Evolutionary conservation across 2,113 vertebrate genomes (phyloP).

Genomic region (Struthio camelus): DNA sequence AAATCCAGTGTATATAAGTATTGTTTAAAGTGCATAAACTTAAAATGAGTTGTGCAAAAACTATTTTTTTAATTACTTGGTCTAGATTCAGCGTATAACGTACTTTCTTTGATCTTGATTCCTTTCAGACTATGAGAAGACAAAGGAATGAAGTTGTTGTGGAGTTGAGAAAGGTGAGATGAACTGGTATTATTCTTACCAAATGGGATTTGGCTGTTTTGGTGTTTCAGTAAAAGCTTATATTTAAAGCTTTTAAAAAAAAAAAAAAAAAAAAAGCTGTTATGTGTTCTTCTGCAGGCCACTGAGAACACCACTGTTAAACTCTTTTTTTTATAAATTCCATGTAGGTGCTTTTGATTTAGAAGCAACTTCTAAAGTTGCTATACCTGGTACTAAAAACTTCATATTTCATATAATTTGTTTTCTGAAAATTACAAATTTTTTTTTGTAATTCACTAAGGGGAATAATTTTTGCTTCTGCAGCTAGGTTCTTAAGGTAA

Average conservation of each 20-base stretch:
- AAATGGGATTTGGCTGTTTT: not conserved
- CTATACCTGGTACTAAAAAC: not conserved
- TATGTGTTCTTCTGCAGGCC: not conserved
- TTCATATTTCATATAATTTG: not conserved
- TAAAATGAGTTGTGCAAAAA: not conserved
- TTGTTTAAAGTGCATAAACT: not conserved
- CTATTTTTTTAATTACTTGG: not conserved
- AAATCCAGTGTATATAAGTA: not conserved
- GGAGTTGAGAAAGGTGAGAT: constrained; percentile 93
- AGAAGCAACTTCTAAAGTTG: not conserved
- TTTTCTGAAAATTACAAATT: not conserved
- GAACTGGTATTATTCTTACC: not conserved
- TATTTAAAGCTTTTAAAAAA: not conserved
- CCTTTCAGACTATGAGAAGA: constrained; percentile 95
- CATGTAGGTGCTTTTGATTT: not conserved
- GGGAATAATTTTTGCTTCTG: not conserved
- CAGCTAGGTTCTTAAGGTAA: not conserved
- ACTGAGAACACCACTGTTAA: not conserved
- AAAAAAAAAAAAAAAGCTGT: not conserved
- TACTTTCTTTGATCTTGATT: not conserved
- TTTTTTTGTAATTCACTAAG: not conserved
- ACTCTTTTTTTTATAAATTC: not conserved
- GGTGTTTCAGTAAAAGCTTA: not conserved
- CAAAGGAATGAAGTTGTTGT: constrained; percentile 98
- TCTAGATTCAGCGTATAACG: not conserved